Evolutionary conservation across 2,888 invertebrate species (phyloP).

Genomic region (Phortica okadai): DNA sequence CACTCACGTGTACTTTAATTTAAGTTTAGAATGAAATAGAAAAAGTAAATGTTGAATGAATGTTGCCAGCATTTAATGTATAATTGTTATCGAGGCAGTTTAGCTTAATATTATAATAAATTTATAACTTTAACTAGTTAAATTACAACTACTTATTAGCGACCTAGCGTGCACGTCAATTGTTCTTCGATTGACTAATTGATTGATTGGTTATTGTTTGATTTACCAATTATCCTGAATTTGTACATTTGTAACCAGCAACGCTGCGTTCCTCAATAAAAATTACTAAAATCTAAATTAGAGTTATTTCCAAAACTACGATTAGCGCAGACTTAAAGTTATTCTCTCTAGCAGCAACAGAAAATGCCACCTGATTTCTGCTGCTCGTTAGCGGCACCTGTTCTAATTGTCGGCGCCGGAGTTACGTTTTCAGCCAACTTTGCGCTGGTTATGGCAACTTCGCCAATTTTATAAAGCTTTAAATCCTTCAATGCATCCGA

Average conservation of each 20-base stretch:
- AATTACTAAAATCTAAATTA: no score
- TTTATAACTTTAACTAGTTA: neutral
- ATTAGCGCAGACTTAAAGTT: neutral
- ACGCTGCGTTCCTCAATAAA: no score
- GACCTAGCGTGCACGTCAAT: neutral
- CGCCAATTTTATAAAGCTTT: constrained; percentile 82
- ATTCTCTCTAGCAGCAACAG: constrained; percentile 43
- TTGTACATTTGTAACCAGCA: no score
- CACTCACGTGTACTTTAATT: neutral
- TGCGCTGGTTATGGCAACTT: constrained; percentile 76
- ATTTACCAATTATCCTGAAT: no score
- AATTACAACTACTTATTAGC: neutral
- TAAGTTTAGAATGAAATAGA: neutral
- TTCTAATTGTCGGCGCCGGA: neutral
- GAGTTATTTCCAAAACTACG: neutral
- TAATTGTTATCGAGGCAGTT: neutral
- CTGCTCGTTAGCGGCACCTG: neutral
- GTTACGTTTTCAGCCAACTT: neutral
- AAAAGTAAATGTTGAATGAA: neutral
- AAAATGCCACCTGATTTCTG: constrained; percentile 32
- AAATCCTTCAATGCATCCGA: constrained; percentile 80
- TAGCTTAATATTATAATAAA: neutral
- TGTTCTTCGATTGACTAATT: neutral
- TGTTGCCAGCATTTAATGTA: neutral
- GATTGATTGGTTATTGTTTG: neutral